A percentile compares a stretch with the other conserved stretches of the same genome.
These are phyloP conservation scores for Galeopterus variegatus DNA, from an alignment of 2,113 vertebrate genomes.

Conservation along the genomic window DNA sequence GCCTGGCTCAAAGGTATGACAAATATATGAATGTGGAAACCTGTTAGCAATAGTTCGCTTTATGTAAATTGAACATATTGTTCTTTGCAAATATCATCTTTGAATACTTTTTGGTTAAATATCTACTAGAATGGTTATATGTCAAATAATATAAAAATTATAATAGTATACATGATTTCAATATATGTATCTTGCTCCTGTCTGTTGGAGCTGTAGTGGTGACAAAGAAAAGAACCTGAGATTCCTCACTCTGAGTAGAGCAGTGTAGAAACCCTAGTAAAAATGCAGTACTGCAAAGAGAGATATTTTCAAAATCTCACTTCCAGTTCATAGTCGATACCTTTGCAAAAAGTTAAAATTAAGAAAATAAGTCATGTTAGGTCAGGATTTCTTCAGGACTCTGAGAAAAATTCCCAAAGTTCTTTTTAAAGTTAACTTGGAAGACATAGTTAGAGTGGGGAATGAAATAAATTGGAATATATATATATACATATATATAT, in stretches of 20 bases:
- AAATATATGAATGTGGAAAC: neutral
- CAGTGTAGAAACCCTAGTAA: neutral
- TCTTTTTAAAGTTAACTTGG: slow-evolving; percentile 55
- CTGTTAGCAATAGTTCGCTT: neutral
- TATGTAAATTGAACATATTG: neutral
- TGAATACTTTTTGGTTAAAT: neutral
- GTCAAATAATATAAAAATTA: neutral
- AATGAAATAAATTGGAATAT: neutral
- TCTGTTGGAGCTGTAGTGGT: neutral
- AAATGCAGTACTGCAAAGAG: neutral
- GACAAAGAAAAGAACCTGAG: neutral
- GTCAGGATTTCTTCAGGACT: neutral
- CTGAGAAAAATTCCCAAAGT: neutral
- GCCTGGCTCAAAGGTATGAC: neutral
- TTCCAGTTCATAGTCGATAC: slow-evolving; percentile 35
- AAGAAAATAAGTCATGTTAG: slow-evolving; percentile 27
- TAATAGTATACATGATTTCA: neutral
- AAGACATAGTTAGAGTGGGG: neutral
- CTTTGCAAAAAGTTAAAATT: slow-evolving; percentile 49
- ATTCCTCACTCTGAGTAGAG: neutral
- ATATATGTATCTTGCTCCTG: neutral
- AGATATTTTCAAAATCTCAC: slow-evolving; percentile 40
- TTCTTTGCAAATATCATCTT: neutral
- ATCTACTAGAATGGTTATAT: neutral
- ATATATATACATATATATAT: neutral